Percentiles rank a stretch among this genome's conserved stretches.
Conservation (phyloP, 2,888 invertebrate species). For the Metallyticus violacea region DNA sequence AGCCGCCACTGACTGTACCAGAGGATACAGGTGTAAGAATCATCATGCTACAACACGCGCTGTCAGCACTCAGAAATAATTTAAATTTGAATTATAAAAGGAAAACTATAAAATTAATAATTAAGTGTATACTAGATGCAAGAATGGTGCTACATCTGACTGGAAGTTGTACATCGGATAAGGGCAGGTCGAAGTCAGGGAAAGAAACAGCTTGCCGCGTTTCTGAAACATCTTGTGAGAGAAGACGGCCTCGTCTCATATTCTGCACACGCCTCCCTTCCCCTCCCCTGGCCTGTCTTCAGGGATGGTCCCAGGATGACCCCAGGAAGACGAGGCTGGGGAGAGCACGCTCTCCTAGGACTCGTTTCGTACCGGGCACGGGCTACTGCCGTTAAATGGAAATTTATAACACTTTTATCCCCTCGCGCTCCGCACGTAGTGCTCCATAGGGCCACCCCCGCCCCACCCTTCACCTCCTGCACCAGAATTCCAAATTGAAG, state of each 20-base stretch:
- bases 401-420: conserved; percentile 19
- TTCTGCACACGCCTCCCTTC: conserved; percentile 10
- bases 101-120: too few species aligned
- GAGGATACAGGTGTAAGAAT: too few species aligned
- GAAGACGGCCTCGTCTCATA: background rate
- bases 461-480: background rate
- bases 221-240: background rate
- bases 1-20: too few species aligned
- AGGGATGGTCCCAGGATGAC: conserved; percentile 14
- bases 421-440: background rate
- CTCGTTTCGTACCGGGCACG: conserved; percentile 5
- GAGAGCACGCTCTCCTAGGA: background rate
- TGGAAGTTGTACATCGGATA: background rate
- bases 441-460: background rate
- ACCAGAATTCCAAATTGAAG: background rate
- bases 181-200: background rate
- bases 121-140: too few species aligned
- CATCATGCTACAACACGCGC: too few species aligned
- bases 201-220: too few species aligned
- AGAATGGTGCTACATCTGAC: too few species aligned
- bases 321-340: background rate
- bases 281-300: background rate
- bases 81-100: too few species aligned
- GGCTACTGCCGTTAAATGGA: conserved; percentile 12
- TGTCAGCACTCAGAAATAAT: too few species aligned